Evolutionary conservation across 2,113 vertebrate genomes (phyloP).

Genomic region (Colistium nudipinnis): DNA sequence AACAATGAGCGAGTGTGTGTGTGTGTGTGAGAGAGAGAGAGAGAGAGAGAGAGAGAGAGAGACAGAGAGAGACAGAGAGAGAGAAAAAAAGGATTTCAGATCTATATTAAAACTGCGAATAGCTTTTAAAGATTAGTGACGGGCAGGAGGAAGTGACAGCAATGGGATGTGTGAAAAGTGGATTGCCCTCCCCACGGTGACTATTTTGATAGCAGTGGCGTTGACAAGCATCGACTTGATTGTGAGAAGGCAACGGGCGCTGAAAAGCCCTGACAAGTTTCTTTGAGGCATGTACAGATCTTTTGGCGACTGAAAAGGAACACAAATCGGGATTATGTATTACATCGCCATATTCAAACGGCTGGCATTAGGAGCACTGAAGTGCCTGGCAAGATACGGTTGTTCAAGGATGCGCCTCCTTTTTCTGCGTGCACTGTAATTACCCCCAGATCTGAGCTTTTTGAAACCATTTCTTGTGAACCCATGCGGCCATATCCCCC

Average conservation of each 20-base stretch:
- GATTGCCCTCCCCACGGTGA: conserved; percentile 73
- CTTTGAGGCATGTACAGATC: conserved; percentile 73
- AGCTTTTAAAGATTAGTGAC: conserved; percentile 82
- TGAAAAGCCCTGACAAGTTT: conserved; percentile 77
- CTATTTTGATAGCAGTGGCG: conserved; percentile 73
- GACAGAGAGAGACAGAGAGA: conserved; percentile 50
- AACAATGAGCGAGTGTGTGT: conserved; percentile 51
- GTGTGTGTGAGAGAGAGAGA: conserved; percentile 33
- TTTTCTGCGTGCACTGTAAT: conserved; percentile 56
- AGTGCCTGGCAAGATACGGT: conserved; percentile 65
- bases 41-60: conserved; percentile 59
- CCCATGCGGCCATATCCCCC: conserved; percentile 29
- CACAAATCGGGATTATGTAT: conserved; percentile 80
- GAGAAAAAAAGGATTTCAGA: conserved; percentile 79
- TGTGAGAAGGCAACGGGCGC: conserved; percentile 64
- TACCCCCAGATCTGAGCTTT: conserved; percentile 57
- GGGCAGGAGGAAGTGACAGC: conserved; percentile 77
- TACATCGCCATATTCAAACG: conserved; percentile 74
- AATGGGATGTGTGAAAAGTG: conserved; percentile 74
- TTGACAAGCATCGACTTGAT: conserved; percentile 77
- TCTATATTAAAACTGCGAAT: conserved; percentile 84
- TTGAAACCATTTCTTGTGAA: conserved; percentile 49
- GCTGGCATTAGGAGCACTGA: conserved; percentile 69
- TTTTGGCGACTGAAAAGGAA: conserved; percentile 72
- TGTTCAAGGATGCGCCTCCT: conserved; percentile 49